These are phyloP conservation scores for Zophobas atratus DNA, from an alignment of 1,140 invertebrate species.

Conservation along the genomic window DNA sequence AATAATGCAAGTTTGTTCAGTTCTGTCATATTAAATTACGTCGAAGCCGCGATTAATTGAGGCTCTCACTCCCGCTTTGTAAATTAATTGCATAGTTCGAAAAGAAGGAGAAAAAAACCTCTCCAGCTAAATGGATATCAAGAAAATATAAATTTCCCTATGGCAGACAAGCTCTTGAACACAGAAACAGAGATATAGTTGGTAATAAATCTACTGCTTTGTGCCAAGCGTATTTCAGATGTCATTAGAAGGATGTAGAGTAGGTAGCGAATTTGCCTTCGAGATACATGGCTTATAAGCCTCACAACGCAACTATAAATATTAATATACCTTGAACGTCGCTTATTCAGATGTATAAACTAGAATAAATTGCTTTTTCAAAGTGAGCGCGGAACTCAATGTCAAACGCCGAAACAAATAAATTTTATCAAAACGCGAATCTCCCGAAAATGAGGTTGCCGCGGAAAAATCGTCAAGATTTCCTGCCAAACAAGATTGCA, in stretches of 20 bases:
- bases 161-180: background rate
- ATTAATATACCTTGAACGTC: slow-evolving; percentile 37
- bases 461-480: no score
- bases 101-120: background rate
- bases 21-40: slow-evolving; percentile 23
- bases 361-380: slow-evolving; percentile 18
- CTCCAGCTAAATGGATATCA: no score
- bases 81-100: background rate
- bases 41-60: slow-evolving; percentile 3
- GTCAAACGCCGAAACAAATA: background rate
- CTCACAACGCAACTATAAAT: slow-evolving; percentile 33
- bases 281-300: slow-evolving; percentile 14
- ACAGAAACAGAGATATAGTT: slow-evolving; percentile 2
- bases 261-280: slow-evolving; percentile 19
- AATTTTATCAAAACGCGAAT: background rate
- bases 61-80: background rate
- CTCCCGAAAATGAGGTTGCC: background rate
- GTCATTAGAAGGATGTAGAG: slow-evolving; percentile 18
- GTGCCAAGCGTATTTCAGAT: slow-evolving; percentile 15
- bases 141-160: background rate
- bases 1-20: slow-evolving; percentile 25
- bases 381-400: background rate
- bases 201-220: slow-evolving; percentile 12
- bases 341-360: slow-evolving; percentile 17
- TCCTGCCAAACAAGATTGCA: no score